A percentile compares a stretch with the other conserved stretches of the same genome.
These are phyloP conservation scores for Formica exsecta DNA, from an alignment of 1,140 invertebrate species.

Conservation along the genomic window DNA sequence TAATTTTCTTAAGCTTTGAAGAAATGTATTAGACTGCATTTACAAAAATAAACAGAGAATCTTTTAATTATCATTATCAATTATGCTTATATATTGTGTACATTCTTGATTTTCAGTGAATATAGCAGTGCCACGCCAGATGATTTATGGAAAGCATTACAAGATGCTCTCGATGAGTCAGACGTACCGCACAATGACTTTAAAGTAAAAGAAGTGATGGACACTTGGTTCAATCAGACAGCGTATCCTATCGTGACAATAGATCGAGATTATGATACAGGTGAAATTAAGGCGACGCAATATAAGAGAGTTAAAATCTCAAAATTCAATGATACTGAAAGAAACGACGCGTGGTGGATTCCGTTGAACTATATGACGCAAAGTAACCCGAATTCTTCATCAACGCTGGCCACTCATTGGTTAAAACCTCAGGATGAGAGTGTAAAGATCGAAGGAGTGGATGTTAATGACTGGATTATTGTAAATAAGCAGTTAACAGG, in stretches of 20 bases:
- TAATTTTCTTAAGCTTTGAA: background rate
- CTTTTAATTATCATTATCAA: too few relatives aligned
- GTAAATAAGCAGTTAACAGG: slow-evolving; percentile 87
- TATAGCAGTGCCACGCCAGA: slow-evolving; percentile 88
- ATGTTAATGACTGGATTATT: slow-evolving; percentile 85
- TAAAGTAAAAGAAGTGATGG: slow-evolving; percentile 87
- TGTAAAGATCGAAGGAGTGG: slow-evolving; percentile 81
- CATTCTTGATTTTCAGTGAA: slow-evolving; percentile 73
- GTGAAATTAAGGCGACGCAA: slow-evolving; percentile 84
- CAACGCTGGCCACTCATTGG: slow-evolving; percentile 83
- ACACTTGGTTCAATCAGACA: slow-evolving; percentile 90
- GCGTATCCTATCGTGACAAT: slow-evolving; percentile 90
- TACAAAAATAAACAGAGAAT: background rate
- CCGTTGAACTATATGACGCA: slow-evolving; percentile 86
- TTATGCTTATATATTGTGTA: too few relatives aligned
- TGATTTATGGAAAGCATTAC: slow-evolving; percentile 90
- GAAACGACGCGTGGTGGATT: slow-evolving; percentile 38
- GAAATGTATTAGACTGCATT: background rate
- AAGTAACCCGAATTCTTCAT: slow-evolving; percentile 80
- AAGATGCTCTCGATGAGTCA: slow-evolving; percentile 86
- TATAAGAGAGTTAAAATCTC: slow-evolving; percentile 81
- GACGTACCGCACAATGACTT: slow-evolving; percentile 78
- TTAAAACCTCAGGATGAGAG: slow-evolving; percentile 77
- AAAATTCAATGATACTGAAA: slow-evolving; percentile 37
- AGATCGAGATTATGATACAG: slow-evolving; percentile 83